Evolutionary conservation across 2,888 invertebrate genomes (phyloP).

Genomic region (Diaprepes abbreviatus): DNA sequence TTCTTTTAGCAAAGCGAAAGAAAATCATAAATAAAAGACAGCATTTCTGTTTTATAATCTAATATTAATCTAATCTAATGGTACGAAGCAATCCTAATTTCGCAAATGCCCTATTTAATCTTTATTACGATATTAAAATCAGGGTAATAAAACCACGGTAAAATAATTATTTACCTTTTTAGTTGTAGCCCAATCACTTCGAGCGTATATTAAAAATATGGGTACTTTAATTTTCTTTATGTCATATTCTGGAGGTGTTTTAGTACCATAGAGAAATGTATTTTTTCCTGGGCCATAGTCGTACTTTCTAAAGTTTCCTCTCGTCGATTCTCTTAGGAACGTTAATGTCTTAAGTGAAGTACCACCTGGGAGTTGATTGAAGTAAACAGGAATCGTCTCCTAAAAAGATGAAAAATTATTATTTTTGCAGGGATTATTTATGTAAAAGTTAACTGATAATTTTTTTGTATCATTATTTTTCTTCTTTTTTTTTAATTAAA

Average conservation of each 20-base stretch:
- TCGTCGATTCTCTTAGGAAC: conserved; percentile 60
- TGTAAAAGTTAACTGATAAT: too few species aligned
- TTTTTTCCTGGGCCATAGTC: conserved; percentile 71
- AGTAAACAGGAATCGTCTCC: conserved; percentile 64
- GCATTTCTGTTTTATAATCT: not conserved
- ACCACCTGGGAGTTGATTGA: conserved; percentile 63
- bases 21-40: not conserved
- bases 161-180: conserved; percentile 67
- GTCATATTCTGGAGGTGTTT: conserved; percentile 72
- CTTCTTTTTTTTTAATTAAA: too few species aligned
- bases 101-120: too few species aligned
- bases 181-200: conserved; percentile 74
- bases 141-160: too few species aligned
- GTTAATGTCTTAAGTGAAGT: conserved; percentile 61
- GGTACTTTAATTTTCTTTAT: conserved; percentile 74
- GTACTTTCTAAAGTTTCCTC: conserved; percentile 71
- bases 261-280: conserved; percentile 68
- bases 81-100: too few species aligned
- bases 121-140: too few species aligned
- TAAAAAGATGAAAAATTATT: conserved; percentile 42
- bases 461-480: too few species aligned
- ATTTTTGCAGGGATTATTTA: too few species aligned
- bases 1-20: too few species aligned
- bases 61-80: too few species aligned
- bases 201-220: conserved; percentile 73